Evolutionary conservation across 2,888 invertebrate species (phyloP).

Genomic region (Torymus tubicola): DNA sequence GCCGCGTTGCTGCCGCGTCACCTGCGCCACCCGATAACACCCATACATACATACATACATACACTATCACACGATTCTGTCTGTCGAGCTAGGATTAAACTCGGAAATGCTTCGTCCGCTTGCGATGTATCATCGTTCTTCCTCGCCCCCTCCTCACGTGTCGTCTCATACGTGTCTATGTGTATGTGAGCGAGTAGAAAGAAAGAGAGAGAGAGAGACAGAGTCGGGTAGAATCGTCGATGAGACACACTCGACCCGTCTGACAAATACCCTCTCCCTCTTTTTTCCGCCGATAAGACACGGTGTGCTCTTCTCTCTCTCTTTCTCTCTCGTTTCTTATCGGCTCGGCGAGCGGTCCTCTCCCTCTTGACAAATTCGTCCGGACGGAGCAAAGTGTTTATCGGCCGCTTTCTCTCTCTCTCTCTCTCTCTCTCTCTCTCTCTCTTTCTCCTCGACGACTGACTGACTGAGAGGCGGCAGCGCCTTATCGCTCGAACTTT

Average conservation of each 20-base stretch:
- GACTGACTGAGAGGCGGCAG: constrained; percentile 12
- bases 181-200: no score
- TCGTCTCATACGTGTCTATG: no score
- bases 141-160: no score
- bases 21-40: no score
- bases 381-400: constrained; percentile 45
- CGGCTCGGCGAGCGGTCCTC: background rate
- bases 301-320: background rate
- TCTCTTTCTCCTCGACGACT: constrained; percentile 2
- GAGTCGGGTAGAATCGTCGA: background rate
- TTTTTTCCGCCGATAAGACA: constrained; percentile 36
- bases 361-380: constrained; percentile 45
- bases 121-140: no score
- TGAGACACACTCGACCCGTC: background rate
- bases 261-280: constrained; percentile 34
- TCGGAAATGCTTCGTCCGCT: no score
- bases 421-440: background rate
- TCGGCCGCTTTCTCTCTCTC: constrained; percentile 3
- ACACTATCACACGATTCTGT: no score
- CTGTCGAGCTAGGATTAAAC: no score
- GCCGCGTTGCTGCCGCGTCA: no score
- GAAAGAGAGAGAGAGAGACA: no score
- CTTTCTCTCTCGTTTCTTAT: constrained; percentile 2
- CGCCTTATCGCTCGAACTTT: constrained; percentile 39
- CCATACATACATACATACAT: no score